A percentile compares a stretch with the other conserved stretches of the same genome.
phyloP scores from a whole-genome alignment of 2,113 vertebrate genomes.

The Bos indicus region DNA sequence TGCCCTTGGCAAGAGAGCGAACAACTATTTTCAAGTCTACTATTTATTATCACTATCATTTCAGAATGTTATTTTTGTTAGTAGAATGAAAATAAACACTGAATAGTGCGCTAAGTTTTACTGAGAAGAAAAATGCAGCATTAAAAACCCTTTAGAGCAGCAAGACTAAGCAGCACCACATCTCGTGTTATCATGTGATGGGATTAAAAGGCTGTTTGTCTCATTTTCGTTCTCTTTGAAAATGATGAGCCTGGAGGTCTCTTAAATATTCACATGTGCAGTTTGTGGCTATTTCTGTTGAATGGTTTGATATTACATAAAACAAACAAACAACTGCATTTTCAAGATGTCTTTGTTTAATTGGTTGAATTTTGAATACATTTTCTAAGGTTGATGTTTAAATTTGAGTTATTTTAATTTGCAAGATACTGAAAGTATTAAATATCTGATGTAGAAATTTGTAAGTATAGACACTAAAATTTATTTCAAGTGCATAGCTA shows the following conservation, averaged over 20 bases:
- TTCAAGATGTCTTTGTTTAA: background rate
- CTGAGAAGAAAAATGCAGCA: background rate
- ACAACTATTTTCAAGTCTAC: conserved; percentile 18
- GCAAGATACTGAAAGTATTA: background rate
- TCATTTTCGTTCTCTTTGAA: background rate
- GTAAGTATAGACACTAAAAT: background rate
- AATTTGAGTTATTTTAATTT: conserved; percentile 46
- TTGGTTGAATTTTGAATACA: background rate
- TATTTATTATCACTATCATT: conserved; percentile 50
- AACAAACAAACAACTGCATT: conserved; percentile 39
- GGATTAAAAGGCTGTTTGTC: background rate
- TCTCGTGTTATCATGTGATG: background rate
- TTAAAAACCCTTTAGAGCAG: background rate
- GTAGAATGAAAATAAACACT: conserved; percentile 43
- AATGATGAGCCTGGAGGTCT: background rate
- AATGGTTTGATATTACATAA: conserved; percentile 11
- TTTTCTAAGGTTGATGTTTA: conserved; percentile 27
- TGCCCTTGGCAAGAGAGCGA: conserved; percentile 1
- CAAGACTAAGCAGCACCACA: background rate
- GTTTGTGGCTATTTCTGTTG: background rate
- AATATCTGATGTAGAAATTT: background rate
- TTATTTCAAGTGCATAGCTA: conserved; percentile 17
- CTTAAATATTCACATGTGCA: background rate
- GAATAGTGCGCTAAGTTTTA: background rate
- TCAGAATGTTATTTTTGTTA: conserved; percentile 43